These are phyloP conservation scores for Gobio occitaniae DNA, from an alignment of 2,797 vertebrate genomes.

Conservation along the genomic window DNA sequence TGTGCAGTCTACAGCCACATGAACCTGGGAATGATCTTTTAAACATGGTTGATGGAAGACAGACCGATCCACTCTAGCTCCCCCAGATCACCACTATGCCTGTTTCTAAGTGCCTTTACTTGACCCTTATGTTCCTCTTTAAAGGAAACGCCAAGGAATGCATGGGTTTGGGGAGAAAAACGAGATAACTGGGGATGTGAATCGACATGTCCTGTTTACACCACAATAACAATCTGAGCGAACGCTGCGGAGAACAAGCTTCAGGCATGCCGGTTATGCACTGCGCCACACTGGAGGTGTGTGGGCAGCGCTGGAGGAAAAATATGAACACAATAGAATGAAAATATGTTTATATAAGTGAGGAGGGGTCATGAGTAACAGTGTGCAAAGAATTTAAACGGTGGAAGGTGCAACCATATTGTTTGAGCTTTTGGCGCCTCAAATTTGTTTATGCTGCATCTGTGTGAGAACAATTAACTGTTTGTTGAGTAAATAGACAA, in stretches of 20 bases:
- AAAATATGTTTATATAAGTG: constrained; percentile 52
- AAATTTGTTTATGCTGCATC: not conserved
- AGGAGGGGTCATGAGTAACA: constrained; percentile 41
- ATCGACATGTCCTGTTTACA: constrained; percentile 68
- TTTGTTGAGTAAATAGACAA: constrained; percentile 3
- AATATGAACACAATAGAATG: constrained; percentile 53
- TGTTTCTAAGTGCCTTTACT: constrained; percentile 55
- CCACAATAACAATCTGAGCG: constrained; percentile 63
- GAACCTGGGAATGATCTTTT: constrained; percentile 55
- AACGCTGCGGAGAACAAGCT: constrained; percentile 47
- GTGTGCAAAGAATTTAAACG: constrained; percentile 27
- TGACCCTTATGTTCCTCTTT: constrained; percentile 56
- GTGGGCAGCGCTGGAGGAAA: constrained; percentile 50
- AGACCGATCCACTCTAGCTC: constrained; percentile 44
- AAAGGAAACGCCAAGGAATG: constrained; percentile 62
- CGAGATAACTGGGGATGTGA: constrained; percentile 66
- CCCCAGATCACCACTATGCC: constrained; percentile 47
- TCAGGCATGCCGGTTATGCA: constrained; percentile 55
- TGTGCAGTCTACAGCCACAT: constrained; percentile 28
- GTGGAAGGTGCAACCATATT: not conserved
- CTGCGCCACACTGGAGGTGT: constrained; percentile 48
- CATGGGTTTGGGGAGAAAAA: constrained; percentile 44
- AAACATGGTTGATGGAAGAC: constrained; percentile 54
- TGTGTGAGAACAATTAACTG: not conserved
- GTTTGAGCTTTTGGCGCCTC: not conserved